Percentiles rank a stretch among this genome's conserved stretches.
Conservation (phyloP, 1,140 invertebrate genomes). For the Stegodyphus dumicola region DNA sequence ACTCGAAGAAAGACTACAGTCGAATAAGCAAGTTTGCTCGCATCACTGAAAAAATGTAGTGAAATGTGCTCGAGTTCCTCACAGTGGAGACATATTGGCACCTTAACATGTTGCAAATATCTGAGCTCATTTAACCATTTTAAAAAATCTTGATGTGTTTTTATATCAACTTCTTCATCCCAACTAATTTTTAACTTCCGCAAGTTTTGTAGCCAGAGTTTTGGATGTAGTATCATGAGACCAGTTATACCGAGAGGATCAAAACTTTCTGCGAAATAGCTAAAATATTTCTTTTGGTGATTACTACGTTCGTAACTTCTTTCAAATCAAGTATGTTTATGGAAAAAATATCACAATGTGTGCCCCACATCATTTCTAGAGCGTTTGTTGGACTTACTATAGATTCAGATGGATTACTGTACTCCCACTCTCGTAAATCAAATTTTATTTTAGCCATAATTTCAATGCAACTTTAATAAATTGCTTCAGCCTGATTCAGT, state of each 20-base stretch:
- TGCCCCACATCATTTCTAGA: too few relatives aligned
- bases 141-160: conserved; percentile 24
- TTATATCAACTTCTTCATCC: background rate
- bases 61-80: background rate
- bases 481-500: background rate
- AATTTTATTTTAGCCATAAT: conserved; percentile 30
- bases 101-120: background rate
- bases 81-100: background rate
- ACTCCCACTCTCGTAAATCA: conserved; percentile 28
- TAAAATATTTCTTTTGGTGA: conserved; percentile 27
- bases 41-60: conserved; percentile 19
- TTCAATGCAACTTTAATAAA: conserved; percentile 28
- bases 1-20: conserved; percentile 17
- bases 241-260: conserved; percentile 40
- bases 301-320: background rate
- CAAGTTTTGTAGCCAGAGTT: background rate
- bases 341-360: background rate
- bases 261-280: conserved; percentile 19
- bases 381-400: background rate
- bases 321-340: background rate
- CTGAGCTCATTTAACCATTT: background rate
- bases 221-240: conserved; percentile 14
- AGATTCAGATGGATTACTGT: conserved; percentile 1
- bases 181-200: too few relatives aligned
- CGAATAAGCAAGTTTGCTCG: conserved; percentile 13